These are phyloP conservation scores for Physeter macrocephalus DNA, from an alignment of 2,113 vertebrate species.

Conservation along the genomic window DNA sequence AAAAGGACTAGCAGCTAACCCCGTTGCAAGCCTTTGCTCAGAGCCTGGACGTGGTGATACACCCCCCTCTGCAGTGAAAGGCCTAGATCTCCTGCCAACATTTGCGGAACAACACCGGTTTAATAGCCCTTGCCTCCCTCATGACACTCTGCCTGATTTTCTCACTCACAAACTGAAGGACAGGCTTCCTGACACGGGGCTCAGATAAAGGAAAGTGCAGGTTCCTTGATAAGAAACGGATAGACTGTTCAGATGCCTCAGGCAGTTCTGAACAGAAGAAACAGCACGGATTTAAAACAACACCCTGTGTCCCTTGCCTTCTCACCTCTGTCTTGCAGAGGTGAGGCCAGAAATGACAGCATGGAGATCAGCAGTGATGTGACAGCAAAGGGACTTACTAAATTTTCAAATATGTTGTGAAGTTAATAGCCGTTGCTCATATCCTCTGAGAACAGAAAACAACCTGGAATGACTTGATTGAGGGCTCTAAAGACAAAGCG, in stretches of 20 bases:
- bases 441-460: not conserved
- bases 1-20: not conserved
- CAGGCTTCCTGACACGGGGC: rapidly evolving
- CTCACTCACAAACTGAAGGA: not conserved
- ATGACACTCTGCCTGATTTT: not conserved
- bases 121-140: not conserved
- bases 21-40: not conserved
- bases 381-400: not conserved
- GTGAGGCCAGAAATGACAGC: rapidly evolving
- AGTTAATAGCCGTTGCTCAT: not conserved
- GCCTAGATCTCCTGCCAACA: rapidly evolving
- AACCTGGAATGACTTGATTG: too few relatives aligned
- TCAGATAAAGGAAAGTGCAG: not conserved
- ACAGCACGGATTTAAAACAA: too few relatives aligned
- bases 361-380: rapidly evolving
- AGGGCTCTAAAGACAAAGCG: not conserved
- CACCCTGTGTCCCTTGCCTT: rapidly evolving
- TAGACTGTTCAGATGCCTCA: rapidly evolving
- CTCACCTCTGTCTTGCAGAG: not conserved
- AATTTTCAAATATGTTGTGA: too few relatives aligned
- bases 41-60: rapidly evolving
- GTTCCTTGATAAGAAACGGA: not conserved
- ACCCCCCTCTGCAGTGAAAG: not conserved
- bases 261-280: too few relatives aligned
- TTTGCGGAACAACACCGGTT: not conserved